Percentiles rank a stretch among this genome's conserved stretches.
phyloP scores from a whole-genome alignment of 2,797 vertebrate genomes.

The Girardinus metallicus region DNA sequence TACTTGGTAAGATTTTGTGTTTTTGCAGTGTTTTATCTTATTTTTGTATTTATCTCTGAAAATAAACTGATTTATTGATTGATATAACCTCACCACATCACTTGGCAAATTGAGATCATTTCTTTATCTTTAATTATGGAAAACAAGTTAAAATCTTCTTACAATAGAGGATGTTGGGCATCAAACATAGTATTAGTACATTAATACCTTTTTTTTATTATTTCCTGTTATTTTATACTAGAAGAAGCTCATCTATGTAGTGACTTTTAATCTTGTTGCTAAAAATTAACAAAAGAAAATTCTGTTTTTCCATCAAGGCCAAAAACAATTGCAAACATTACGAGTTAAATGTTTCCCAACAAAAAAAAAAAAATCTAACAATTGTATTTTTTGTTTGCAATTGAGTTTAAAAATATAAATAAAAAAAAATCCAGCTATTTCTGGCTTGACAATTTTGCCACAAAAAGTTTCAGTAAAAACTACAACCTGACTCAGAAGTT shows the following conservation, averaged over 20 bases:
- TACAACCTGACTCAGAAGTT: neutral
- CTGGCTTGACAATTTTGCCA: neutral
- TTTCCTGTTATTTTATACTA: neutral
- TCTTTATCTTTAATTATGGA: too few relatives aligned
- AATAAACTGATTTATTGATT: too few relatives aligned
- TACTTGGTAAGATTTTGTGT: too few relatives aligned
- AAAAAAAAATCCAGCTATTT: slow-evolving; percentile 8
- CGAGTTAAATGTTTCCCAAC: neutral
- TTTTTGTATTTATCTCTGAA: too few relatives aligned
- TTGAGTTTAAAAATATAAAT: neutral
- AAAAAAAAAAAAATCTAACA: neutral
- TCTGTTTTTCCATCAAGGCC: too few relatives aligned
- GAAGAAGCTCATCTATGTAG: neutral
- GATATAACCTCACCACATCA: too few relatives aligned
- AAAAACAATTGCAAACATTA: too few relatives aligned
- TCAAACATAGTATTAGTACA: neutral
- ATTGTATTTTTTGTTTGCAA: neutral
- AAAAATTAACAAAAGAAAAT: neutral
- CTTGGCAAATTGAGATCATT: too few relatives aligned
- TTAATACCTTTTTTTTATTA: neutral
- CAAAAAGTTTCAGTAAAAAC: neutral
- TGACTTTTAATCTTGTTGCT: neutral
- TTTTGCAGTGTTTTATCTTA: too few relatives aligned
- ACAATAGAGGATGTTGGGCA: too few relatives aligned
- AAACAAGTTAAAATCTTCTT: too few relatives aligned